Conservation (phyloP, 1,140 invertebrate genomes). For the Nymphalis io region DNA sequence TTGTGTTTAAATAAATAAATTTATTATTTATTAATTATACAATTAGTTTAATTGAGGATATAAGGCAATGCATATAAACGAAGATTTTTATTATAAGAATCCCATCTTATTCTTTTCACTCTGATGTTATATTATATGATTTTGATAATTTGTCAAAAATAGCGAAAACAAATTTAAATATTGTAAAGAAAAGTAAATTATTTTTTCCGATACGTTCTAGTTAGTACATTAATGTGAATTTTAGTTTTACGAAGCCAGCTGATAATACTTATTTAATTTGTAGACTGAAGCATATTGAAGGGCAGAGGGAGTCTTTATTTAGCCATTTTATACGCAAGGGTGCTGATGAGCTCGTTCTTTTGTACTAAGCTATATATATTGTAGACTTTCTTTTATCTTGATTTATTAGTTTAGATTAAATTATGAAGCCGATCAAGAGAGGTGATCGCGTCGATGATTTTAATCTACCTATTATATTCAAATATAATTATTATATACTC, state of each 20-base stretch:
- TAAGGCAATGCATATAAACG: no score
- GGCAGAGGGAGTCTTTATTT: slow-evolving; percentile 4
- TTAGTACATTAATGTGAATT: background rate
- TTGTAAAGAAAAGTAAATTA: no score
- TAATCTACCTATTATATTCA: background rate
- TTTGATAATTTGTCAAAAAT: no score
- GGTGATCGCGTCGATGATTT: background rate
- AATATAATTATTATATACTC: background rate
- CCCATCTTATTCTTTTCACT: no score
- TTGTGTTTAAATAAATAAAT: no score
- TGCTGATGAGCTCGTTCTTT: slow-evolving; percentile 2
- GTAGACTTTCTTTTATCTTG: slow-evolving; percentile 1
- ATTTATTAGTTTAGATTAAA: slow-evolving; percentile 1
- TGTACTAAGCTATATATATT: background rate
- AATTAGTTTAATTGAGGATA: no score
- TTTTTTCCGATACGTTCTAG: no score
- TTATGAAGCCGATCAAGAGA: background rate
- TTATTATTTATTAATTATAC: no score
- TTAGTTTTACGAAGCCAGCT: background rate
- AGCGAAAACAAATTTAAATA: no score
- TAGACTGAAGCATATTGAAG: slow-evolving; percentile 6
- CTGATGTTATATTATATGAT: no score
- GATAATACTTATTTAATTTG: slow-evolving; percentile 19
- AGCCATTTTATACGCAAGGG: slow-evolving; percentile 6
- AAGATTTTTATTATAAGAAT: no score